phyloP scores from a whole-genome alignment of 2,797 vertebrate species.

The Falco biarmicus region DNA sequence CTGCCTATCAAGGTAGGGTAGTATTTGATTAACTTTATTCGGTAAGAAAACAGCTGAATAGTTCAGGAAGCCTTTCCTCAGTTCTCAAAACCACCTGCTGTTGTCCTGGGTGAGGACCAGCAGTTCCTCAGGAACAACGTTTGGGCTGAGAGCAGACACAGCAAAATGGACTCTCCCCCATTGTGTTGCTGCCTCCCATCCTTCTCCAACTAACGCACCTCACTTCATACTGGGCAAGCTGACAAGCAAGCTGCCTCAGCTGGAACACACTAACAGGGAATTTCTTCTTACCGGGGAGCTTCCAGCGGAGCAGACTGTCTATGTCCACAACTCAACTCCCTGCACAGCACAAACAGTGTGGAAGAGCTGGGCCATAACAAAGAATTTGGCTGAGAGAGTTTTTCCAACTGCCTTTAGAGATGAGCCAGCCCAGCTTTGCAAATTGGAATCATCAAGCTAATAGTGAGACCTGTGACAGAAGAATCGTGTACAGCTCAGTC shows the following conservation, averaged over 20 bases:
- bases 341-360: neutral
- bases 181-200: neutral
- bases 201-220: neutral
- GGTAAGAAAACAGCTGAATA: neutral
- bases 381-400: neutral
- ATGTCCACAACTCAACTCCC: neutral
- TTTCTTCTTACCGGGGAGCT: neutral
- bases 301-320: neutral
- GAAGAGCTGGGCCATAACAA: neutral
- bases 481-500: accelerated
- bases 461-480: neutral
- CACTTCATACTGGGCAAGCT: neutral
- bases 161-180: neutral
- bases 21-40: neutral
- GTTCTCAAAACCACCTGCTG: neutral
- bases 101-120: neutral
- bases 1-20: neutral
- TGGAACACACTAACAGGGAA: neutral
- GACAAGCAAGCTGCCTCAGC: neutral
- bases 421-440: neutral
- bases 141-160: neutral
- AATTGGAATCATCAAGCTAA: neutral
- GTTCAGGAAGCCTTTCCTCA: neutral
- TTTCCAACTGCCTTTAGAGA: neutral
- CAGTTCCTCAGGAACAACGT: neutral